phyloP scores from a whole-genome alignment of 2,113 vertebrate species.

The Podarcis muralis region DNA sequence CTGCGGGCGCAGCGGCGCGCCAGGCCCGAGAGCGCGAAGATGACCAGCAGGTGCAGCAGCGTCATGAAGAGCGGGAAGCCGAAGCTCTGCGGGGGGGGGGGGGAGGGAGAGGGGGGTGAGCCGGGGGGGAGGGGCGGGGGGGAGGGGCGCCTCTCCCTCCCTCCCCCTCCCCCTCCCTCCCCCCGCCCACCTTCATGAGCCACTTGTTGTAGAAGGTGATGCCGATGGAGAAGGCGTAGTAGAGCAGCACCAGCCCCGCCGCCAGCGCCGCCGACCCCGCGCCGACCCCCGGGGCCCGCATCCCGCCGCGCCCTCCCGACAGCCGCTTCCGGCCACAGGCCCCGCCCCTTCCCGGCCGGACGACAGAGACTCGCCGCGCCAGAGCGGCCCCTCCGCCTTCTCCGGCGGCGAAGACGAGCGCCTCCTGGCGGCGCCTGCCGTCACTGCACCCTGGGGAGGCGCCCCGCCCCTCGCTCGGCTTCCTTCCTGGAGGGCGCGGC shows the following conservation, averaged over 20 bases:
- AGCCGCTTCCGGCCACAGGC: neutral
- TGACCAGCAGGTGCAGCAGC: conserved; percentile 86
- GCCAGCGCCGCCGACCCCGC: neutral
- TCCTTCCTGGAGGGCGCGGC: no score
- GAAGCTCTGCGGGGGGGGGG: conserved; percentile 77
- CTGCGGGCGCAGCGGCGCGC: conserved; percentile 46
- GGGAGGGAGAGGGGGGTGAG: neutral
- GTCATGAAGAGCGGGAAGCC: conserved; percentile 94
- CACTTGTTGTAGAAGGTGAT: conserved; percentile 97
- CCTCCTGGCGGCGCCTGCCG: neutral
- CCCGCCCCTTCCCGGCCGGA: neutral
- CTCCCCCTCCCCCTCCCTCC: neutral
- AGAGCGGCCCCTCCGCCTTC: no score
- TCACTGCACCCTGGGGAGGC: no score
- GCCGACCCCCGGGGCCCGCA: neutral
- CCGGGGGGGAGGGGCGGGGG: neutral
- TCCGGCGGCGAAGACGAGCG: no score
- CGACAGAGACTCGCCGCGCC: no score
- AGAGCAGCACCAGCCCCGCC: conserved; percentile 84
- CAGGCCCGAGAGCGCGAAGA: conserved; percentile 80
- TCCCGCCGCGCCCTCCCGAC: no score
- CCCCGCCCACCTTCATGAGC: conserved; percentile 83
- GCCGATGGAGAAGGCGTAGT: conserved; percentile 91
- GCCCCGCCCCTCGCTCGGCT: no score
- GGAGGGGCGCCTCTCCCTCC: neutral